These are phyloP conservation scores for Lophura swinhoii DNA, from an alignment of 2,797 vertebrate species.

Conservation along the genomic window DNA sequence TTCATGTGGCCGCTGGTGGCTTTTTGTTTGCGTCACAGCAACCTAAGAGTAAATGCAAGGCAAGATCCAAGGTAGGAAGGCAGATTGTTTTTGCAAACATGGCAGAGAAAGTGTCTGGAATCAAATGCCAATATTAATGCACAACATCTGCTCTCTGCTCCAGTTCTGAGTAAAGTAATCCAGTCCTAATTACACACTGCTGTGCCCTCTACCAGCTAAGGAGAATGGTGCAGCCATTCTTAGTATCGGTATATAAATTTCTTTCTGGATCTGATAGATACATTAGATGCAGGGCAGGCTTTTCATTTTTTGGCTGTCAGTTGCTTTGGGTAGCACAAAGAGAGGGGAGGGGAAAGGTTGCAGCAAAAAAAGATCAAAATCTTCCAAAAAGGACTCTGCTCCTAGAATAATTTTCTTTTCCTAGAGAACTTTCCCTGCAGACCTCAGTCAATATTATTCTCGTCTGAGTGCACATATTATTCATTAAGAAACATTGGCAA, in stretches of 20 bases:
- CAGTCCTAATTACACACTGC: conserved; percentile 72
- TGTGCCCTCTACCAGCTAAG: conserved; percentile 70
- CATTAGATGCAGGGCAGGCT: conserved; percentile 61
- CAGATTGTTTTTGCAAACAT: conserved; percentile 69
- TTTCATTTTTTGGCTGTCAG: conserved; percentile 63
- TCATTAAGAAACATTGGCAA: conserved; percentile 67
- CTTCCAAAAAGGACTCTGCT: conserved; percentile 51
- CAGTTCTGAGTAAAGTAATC: conserved; percentile 67
- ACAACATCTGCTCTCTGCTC: conserved; percentile 71
- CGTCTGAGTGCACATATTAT: conserved; percentile 67
- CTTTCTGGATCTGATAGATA: conserved; percentile 62
- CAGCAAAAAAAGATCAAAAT: conserved; percentile 66
- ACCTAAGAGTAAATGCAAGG: conserved; percentile 6
- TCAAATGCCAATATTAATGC: conserved; percentile 72
- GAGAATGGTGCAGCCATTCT: conserved; percentile 67
- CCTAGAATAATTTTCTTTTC: conserved; percentile 55
- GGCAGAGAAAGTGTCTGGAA: conserved; percentile 64
- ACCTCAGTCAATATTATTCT: conserved; percentile 72
- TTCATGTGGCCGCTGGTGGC: conserved; percentile 9
- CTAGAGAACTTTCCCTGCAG: conserved; percentile 63
- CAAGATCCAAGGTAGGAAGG: conserved; percentile 55
- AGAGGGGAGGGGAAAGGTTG: conserved; percentile 65
- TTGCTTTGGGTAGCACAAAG: conserved; percentile 67
- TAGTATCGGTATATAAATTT: conserved; percentile 52
- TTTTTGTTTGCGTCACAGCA: conserved; percentile 41